A percentile compares a stretch with the other conserved stretches of the same genome.
Evolutionary conservation across 2,888 invertebrate species (phyloP).

Genomic region (Trissonchulus sp.): DNA sequence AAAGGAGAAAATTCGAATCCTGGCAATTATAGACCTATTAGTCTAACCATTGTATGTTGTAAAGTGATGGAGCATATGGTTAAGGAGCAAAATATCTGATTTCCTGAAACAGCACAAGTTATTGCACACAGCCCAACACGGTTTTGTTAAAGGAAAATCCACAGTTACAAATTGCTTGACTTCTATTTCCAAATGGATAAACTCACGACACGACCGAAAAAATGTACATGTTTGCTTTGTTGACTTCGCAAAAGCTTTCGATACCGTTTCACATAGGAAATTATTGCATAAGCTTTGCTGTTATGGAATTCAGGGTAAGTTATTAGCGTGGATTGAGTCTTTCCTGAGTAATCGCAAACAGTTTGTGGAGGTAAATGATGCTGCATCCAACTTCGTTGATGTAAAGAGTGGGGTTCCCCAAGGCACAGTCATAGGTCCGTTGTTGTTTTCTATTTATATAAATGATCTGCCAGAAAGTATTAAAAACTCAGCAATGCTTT

Average conservation of each 20-base stretch:
- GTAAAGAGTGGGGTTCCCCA: slow-evolving; percentile 2
- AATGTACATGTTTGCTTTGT: background rate
- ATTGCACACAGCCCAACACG: slow-evolving; percentile 5
- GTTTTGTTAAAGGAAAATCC: background rate
- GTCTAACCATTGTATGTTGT: background rate
- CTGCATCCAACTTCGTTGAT: background rate
- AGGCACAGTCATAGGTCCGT: background rate
- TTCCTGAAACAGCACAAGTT: slow-evolving; percentile 9
- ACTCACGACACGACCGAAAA: background rate
- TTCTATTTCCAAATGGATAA: background rate
- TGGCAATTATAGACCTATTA: background rate
- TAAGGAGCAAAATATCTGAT: background rate
- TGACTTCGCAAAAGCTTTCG: too few species aligned
- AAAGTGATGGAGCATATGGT: background rate
- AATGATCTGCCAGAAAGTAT: background rate
- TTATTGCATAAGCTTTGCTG: background rate
- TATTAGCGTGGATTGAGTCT: background rate
- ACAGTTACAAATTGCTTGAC: background rate
- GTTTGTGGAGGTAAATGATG: background rate
- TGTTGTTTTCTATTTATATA: too few species aligned
- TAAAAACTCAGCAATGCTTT: background rate
- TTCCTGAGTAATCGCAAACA: slow-evolving; percentile 2
- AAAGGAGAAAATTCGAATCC: slow-evolving; percentile 1
- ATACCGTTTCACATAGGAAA: background rate
- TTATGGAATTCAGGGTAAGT: background rate